Conservation (phyloP, 2,797 vertebrate species). For the Cynopterus sphinx region DNA sequence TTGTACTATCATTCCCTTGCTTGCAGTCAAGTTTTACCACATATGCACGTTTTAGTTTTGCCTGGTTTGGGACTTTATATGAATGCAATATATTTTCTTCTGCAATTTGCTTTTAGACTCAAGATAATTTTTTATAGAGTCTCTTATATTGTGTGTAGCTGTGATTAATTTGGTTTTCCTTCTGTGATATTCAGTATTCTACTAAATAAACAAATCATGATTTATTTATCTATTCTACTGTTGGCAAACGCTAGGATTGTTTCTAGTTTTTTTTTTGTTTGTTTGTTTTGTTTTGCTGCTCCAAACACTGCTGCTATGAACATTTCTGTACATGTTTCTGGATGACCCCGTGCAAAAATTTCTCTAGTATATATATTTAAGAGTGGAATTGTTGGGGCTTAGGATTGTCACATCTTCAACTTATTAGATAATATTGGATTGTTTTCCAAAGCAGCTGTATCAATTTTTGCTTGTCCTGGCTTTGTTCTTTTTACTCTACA, state of each 20-base stretch:
- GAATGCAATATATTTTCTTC: neutral
- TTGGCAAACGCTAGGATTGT: neutral
- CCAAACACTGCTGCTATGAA: neutral
- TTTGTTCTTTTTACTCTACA: neutral
- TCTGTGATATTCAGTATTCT: neutral
- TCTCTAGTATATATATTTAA: neutral
- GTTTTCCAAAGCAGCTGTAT: neutral
- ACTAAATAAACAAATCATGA: neutral
- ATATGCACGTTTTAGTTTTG: neutral
- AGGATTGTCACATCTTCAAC: neutral
- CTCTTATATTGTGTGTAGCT: neutral
- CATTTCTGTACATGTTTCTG: neutral
- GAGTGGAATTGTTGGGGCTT: neutral
- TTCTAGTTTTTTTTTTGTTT: neutral
- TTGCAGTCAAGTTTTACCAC: neutral
- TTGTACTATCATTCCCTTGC: neutral
- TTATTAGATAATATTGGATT: neutral
- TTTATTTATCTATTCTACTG: neutral
- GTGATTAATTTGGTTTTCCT: neutral
- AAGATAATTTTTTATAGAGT: neutral
- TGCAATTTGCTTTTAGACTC: neutral
- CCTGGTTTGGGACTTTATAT: neutral
- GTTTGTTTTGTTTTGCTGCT: neutral
- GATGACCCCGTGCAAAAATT: neutral
- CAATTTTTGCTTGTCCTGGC: neutral